These are phyloP conservation scores for Anser brachyrhynchus DNA, from an alignment of 2,113 vertebrate genomes.

Conservation along the genomic window DNA sequence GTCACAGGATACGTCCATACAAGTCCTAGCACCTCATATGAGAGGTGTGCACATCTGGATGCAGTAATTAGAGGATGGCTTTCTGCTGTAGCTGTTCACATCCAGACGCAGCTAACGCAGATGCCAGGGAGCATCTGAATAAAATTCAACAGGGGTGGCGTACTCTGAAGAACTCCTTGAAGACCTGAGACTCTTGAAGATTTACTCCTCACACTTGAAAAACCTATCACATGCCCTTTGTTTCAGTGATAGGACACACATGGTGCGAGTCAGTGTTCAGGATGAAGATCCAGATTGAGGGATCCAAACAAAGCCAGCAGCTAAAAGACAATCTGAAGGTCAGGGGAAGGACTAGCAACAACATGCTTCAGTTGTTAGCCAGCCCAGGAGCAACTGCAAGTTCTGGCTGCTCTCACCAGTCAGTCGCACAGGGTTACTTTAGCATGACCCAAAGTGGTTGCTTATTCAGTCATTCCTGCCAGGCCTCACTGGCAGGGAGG, in stretches of 20 bases:
- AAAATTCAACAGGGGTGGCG: neutral
- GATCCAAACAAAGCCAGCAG: constrained; percentile 39
- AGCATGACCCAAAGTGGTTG: constrained; percentile 22
- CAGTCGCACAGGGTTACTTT: neutral
- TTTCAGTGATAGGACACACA: neutral
- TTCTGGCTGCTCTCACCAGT: constrained; percentile 2
- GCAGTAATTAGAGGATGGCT: neutral
- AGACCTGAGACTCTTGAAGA: neutral
- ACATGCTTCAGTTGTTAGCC: constrained; percentile 18
- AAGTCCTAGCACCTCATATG: neutral
- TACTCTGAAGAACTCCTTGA: neutral
- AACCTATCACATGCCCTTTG: neutral
- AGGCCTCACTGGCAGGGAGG: constrained; percentile 61
- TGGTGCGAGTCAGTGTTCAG: neutral
- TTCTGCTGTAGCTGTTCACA: neutral
- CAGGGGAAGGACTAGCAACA: constrained; percentile 17
- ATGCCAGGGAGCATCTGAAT: neutral
- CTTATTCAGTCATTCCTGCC: constrained; percentile 55
- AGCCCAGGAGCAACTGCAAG: constrained; percentile 44
- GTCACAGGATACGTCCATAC: neutral
- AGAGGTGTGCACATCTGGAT: constrained; percentile 5
- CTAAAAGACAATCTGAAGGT: constrained; percentile 37
- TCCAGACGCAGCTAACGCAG: neutral
- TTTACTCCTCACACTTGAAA: neutral
- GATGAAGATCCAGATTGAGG: constrained; percentile 6